Evolutionary conservation across 2,113 vertebrate species (phyloP), one percentile per base, ranked within the genome.

Genomic region (Triplophysa tibetana): DNA sequence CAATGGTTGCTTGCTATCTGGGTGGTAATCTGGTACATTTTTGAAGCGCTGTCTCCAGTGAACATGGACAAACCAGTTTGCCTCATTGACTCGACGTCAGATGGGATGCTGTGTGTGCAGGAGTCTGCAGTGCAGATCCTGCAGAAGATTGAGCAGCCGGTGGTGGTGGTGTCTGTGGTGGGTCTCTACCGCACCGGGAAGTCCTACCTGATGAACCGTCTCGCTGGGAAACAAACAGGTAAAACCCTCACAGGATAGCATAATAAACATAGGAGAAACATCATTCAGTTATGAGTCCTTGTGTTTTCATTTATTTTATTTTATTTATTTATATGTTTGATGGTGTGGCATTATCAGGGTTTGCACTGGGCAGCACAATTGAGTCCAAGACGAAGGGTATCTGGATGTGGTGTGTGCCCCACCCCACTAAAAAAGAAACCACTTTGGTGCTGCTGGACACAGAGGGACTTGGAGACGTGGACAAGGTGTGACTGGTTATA

Each of bases 361-460:
- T 52, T 17, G 50, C 50, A 52, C 14, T 52, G 75, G 91, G 91
- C 0, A 83, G 86, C 83, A 90, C 90, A 0, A 82, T 91, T 2
- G 87, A 90, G 68, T 86, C 90, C 60, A 82, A 92, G 63, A 92
- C 89, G 8, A 81, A 81, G 68, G 78, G 82, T 14, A 77, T 84
- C 78, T 84, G 82, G 73, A 73, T 84, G 82, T 92, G 89, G 89
- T 90, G 88, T 81, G 73, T 91, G 50, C 50, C 50, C 3, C 50
- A 93, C 8, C 90, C 91, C 1, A 0, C 12, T 7, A 87, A 81
- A 43, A 0, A 66, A 50, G 16, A 80, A 1, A 75, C 67, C 0
- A 83, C 66, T 3, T 48, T 93, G n/a, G 85, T 92, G 63, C 84
- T 92, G 50, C 77, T 78, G 38, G 77, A 78, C 65, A 78, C 77